These are phyloP conservation scores for Gorsachius goisagi DNA, from an alignment of 2,113 vertebrate genomes.

Conservation along the genomic window DNA sequence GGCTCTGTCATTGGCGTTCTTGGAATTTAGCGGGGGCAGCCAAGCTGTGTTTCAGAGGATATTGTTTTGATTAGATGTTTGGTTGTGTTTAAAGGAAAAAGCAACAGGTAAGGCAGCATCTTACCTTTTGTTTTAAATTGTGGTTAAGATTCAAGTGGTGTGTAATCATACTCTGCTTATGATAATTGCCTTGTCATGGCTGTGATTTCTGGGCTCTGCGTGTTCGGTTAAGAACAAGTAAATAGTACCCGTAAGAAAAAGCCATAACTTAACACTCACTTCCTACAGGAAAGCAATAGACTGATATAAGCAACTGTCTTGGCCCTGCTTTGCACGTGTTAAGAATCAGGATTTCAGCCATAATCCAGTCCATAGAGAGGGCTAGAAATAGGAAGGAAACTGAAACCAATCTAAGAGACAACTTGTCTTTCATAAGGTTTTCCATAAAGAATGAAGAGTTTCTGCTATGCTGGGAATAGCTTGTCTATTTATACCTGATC, in stretches of 20 bases:
- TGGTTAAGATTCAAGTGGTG: not conserved
- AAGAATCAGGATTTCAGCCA: not conserved
- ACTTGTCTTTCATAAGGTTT: not conserved
- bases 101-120: not conserved
- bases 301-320: not conserved
- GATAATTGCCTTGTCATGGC: not conserved
- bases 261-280: not conserved
- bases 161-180: not conserved
- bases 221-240: not conserved
- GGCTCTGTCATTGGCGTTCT: not conserved
- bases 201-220: not conserved
- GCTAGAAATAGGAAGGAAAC: not conserved
- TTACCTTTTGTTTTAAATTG: not conserved
- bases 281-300: not conserved
- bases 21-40: not conserved
- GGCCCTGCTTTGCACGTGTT: not conserved
- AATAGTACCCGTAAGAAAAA: not conserved
- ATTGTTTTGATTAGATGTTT: not conserved
- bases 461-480: not conserved
- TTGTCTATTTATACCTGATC: not conserved
- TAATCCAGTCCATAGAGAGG: not conserved
- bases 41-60: not conserved
- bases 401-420: not conserved
- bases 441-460: not conserved
- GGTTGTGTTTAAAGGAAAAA: not conserved